These are phyloP conservation scores for Phengaris alcon DNA, from an alignment of 2,888 invertebrate species.

Conservation along the genomic window DNA sequence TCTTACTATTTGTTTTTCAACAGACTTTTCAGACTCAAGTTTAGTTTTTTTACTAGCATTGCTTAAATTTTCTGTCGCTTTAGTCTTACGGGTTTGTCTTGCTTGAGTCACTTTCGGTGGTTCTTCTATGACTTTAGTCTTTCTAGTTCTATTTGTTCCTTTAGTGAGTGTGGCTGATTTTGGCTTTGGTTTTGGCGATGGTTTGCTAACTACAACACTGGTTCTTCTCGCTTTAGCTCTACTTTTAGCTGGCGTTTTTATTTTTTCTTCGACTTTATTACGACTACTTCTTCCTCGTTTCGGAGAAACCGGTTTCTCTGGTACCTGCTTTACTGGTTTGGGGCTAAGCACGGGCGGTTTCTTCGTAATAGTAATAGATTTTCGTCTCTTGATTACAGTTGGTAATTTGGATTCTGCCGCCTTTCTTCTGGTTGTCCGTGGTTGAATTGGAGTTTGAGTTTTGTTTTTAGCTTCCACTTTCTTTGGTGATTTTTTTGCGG, in stretches of 20 bases:
- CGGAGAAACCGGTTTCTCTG: conserved; percentile 32
- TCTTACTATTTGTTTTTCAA: conserved; percentile 9
- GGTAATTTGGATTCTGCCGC: conserved; percentile 23
- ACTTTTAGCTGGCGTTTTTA: conserved; percentile 48
- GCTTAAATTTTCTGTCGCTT: conserved; percentile 31
- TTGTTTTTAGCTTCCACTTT: conserved; percentile 28
- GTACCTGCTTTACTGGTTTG: conserved; percentile 30
- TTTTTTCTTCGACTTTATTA: conserved; percentile 34
- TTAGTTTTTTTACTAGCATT: conserved; percentile 7
- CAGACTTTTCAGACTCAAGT: neutral
- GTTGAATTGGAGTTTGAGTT: neutral
- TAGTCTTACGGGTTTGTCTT: conserved; percentile 32
- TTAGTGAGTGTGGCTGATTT: conserved; percentile 36
- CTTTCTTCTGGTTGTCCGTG: conserved; percentile 24
- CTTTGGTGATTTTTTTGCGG: conserved; percentile 29
- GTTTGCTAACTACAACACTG: conserved; percentile 47
- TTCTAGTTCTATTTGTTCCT: neutral
- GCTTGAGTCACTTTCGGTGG: conserved; percentile 31
- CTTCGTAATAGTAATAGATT: conserved; percentile 50
- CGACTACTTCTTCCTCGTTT: conserved; percentile 12
- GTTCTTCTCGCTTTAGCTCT: conserved; percentile 45
- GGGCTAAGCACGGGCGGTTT: conserved; percentile 53
- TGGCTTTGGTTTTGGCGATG: conserved; percentile 52
- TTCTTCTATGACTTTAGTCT: neutral
- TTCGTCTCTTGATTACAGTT: conserved; percentile 43